These are phyloP conservation scores for Drosophila parvula DNA, from an alignment of 1,140 invertebrate genomes.

Conservation along the genomic window DNA sequence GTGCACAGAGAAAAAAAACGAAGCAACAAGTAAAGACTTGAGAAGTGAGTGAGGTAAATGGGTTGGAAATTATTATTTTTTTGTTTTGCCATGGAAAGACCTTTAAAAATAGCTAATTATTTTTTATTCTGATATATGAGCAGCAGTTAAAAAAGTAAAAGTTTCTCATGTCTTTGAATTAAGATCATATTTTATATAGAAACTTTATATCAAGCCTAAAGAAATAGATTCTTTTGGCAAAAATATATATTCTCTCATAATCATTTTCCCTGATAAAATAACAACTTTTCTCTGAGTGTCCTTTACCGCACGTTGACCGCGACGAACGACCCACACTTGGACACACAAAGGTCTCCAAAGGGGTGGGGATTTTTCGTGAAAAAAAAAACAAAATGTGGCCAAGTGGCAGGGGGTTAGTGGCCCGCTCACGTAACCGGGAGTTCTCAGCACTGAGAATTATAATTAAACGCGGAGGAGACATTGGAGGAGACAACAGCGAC, in stretches of 20 bases:
- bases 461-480: slow-evolving; percentile 79
- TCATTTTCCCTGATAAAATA: not conserved
- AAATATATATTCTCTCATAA: not conserved
- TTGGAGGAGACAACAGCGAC: slow-evolving; percentile 17
- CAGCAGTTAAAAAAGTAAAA: no score
- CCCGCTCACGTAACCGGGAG: slow-evolving; percentile 52
- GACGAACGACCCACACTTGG: slow-evolving; percentile 63
- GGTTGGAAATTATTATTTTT: no score
- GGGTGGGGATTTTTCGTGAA: slow-evolving; percentile 22
- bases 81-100: no score
- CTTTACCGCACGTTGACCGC: slow-evolving; percentile 63
- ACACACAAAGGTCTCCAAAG: slow-evolving; percentile 24
- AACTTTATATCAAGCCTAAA: no score
- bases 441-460: slow-evolving; percentile 76
- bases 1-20: slow-evolving; percentile 3
- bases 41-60: not conserved
- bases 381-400: slow-evolving; percentile 5
- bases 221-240: no score
- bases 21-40: not conserved
- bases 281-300: slow-evolving; percentile 14
- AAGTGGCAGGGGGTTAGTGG: slow-evolving; percentile 32
- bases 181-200: not conserved
- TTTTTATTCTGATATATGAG: no score
- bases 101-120: no score
- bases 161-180: no score